Base-by-base conservation (phyloP, 1,140 invertebrate species). In the Sogatella furcifera region DNA sequence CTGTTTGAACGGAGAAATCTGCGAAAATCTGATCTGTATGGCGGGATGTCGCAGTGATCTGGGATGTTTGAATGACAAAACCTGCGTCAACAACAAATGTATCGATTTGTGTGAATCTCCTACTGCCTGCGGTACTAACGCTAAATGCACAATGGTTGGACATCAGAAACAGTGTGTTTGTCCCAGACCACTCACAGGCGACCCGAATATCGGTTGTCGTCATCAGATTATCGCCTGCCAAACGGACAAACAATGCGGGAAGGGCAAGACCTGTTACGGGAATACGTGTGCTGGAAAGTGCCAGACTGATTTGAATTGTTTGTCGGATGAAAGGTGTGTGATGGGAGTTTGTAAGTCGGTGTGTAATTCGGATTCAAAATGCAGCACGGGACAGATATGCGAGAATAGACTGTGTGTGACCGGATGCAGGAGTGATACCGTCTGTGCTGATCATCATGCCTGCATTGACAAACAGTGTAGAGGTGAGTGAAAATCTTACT, bases 121-220 rank as follows among this genome's bases (percentile, higher is more conserved):
- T 10, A 85, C 83, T n/a, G 81, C 85, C n/a, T 94, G 90, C 71
- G 90, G 90, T 21, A 87, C 82, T 5, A 94, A 94, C 71, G 85
- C 90, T 2, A 65, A 81, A 22, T 94, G 91, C 68, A 69, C 71
- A 31, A 79, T 85, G 2, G 70, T 78, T 57, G 80, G 85, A 68
- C 90, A 94, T 71, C 73, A 77, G 46, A 85, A 85, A 62, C 70
- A 81, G 60, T 95, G 92, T 69, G 76, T 70, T 28, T 95, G 92
- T 74, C 83, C 84, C 2, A 63, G 77, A 49, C 80, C 81, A 15
- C 76, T 94, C 14, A 75, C 81, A 41, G 92, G 92, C 31, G 84
- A 93, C 76, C 79, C 90, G 21, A 74, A 81, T 60, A 72, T 81
- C 22, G 81, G 80, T 28, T 95, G 92, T 69, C 83, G 83, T 69